Evolutionary conservation across 2,797 vertebrate species (phyloP), one percentile per base, ranked within the genome.

Genomic region (Pterois miles): DNA sequence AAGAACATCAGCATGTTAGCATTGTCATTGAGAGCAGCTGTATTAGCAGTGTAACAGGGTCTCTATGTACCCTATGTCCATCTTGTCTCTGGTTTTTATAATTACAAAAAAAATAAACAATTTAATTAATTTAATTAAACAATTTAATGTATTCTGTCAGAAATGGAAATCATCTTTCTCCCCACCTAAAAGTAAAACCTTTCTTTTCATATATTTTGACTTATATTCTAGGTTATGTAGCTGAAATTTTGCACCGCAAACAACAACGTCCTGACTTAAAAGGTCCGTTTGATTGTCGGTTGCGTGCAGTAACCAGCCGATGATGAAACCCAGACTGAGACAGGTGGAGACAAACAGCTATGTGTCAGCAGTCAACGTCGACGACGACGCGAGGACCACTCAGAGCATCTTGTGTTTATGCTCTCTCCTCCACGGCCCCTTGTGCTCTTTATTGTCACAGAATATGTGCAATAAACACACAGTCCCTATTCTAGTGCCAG

Each of bases 401-500:
- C 40, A 31, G 22, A 81, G 77, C 65, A 56, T 74, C 71, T 77
- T 67, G 6, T 70, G 53, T 79, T 63, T 54, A 23, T 10, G 6
- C 27, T 33, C 67, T 65, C 54, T 72, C 78, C 76, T 80, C 65
- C 23, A 31, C 56, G 38, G 38, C 54, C 29, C 54, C 67, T 43
- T 66, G 13, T 29, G 56, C 68, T 86, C 67, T 76, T 86, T 81
- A 60, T 86, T 77, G 71, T 74, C 68, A 66, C 71, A 67, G 72
- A 80, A 78, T 65, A 76, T 70, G 68, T 67, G 77, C 56, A 80
- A 53, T 84, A 72, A 81, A 88, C 66, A 74, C 23, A 14, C 25
- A 25, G 34, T 31, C 64, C 18, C 31, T 40, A 5, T 34, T 71
- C 53, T 66, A 43, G 13, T 73, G 86, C 67, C 58, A 72, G 8